Conservation (phyloP, 1,140 invertebrate species). For the Eubasilissa regina region DNA sequence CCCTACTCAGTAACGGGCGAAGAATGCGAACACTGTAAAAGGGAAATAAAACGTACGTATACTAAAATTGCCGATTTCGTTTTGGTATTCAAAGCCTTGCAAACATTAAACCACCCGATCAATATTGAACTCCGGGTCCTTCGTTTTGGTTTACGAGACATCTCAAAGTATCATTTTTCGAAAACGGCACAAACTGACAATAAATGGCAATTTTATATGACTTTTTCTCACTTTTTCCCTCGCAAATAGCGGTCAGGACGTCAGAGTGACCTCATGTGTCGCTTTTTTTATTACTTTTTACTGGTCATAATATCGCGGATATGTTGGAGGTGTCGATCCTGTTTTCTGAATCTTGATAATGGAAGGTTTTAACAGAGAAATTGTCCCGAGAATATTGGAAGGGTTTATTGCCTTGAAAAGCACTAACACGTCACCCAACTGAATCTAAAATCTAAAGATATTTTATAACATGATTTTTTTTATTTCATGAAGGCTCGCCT, state of each 20-base stretch:
- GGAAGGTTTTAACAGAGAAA: too few relatives aligned
- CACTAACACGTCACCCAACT: too few relatives aligned
- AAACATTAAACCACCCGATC: slow-evolving; percentile 31
- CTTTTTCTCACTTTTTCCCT: not conserved
- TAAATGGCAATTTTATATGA: slow-evolving; percentile 21
- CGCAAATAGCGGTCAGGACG: slow-evolving; percentile 9
- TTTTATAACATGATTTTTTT: too few relatives aligned
- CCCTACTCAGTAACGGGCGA: not conserved
- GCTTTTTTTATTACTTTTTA: slow-evolving; percentile 22
- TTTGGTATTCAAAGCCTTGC: slow-evolving; percentile 32
- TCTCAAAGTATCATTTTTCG: not conserved
- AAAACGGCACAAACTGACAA: not conserved
- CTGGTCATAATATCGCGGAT: not conserved
- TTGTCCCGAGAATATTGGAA: too few relatives aligned
- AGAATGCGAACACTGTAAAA: not conserved
- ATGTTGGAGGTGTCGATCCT: slow-evolving; percentile 17
- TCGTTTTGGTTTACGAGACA: slow-evolving; percentile 8
- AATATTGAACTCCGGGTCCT: slow-evolving; percentile 14
- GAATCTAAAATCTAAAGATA: too few relatives aligned
- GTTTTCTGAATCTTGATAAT: too few relatives aligned
- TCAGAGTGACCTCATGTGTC: slow-evolving; percentile 22
- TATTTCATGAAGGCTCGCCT: too few relatives aligned
- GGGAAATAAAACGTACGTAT: not conserved
- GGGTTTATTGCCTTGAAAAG: too few relatives aligned
- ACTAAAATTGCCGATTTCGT: slow-evolving; percentile 23